Conservation (phyloP, 2,888 invertebrate species). For the Pterostichus niger region DNA sequence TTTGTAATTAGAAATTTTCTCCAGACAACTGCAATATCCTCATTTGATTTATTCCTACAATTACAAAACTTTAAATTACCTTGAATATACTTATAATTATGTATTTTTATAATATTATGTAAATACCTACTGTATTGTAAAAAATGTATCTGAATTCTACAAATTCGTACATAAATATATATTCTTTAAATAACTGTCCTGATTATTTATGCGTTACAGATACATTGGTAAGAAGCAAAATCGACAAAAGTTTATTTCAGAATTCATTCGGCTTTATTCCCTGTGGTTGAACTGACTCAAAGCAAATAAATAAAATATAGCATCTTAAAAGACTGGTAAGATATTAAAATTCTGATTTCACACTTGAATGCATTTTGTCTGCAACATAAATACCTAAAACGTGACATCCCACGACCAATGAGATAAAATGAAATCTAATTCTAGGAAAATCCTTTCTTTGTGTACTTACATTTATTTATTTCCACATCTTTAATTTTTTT, state of each 20-base stretch:
- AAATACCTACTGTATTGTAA: no score
- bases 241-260: not conserved
- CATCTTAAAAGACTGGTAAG: constrained; percentile 1
- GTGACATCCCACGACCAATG: not conserved
- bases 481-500: no score
- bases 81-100: no score
- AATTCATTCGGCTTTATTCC: not conserved
- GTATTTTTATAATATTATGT: no score
- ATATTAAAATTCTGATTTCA: constrained; percentile 11
- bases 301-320: constrained; percentile 11
- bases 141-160: no score
- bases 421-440: not conserved
- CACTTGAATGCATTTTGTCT: not conserved
- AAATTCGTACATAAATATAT: not conserved
- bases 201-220: not conserved
- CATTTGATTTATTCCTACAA: no score
- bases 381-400: not conserved
- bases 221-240: not conserved
- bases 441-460: not conserved
- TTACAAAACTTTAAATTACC: no score
- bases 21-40: no score
- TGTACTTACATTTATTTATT: not conserved
- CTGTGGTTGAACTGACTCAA: not conserved
- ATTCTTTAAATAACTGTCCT: not conserved
- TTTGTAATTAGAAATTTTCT: no score